phyloP scores from a whole-genome alignment of 2,113 vertebrate species.

The Semicossyphus pulcher region DNA sequence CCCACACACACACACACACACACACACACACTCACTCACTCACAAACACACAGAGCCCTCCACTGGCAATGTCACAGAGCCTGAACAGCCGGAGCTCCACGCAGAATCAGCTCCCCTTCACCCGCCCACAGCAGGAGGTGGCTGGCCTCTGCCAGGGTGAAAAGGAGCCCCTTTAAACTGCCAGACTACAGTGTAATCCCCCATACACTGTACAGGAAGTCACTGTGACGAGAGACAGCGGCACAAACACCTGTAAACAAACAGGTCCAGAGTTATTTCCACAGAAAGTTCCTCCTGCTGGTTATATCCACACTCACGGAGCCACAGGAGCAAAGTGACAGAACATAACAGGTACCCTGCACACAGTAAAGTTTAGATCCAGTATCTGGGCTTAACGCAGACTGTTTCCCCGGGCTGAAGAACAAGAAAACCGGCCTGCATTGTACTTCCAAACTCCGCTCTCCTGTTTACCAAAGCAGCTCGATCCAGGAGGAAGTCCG shows the following conservation, averaged over 20 bases:
- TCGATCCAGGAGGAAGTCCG: slow-evolving; percentile 17
- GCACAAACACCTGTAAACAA: slow-evolving; percentile 65
- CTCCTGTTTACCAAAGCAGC: slow-evolving; percentile 17
- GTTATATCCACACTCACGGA: slow-evolving; percentile 30
- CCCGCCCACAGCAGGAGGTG: slow-evolving; percentile 44
- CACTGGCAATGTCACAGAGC: slow-evolving; percentile 37
- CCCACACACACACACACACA: slow-evolving; percentile 34
- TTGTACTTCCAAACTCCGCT: slow-evolving; percentile 29
- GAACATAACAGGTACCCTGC: not conserved
- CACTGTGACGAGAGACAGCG: slow-evolving; percentile 9
- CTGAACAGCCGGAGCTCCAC: slow-evolving; percentile 19
- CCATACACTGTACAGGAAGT: slow-evolving; percentile 11
- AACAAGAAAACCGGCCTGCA: slow-evolving; percentile 12
- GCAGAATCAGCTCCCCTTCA: slow-evolving; percentile 30
- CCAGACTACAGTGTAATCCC: slow-evolving; percentile 37
- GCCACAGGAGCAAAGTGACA: slow-evolving; percentile 5
- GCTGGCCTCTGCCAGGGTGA: slow-evolving; percentile 27
- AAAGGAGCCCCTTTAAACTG: slow-evolving; percentile 18
- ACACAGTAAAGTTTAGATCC: slow-evolving; percentile 32
- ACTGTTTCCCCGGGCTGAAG: slow-evolving; percentile 11
- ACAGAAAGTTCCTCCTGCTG: slow-evolving; percentile 32
- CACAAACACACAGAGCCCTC: too few relatives aligned
- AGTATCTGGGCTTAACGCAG: slow-evolving; percentile 6
- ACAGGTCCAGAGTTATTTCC: slow-evolving; percentile 37
- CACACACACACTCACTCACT: not conserved